Evolutionary conservation across 2,888 invertebrate genomes (phyloP).

Genomic region (Cerceris rybyensis): DNA sequence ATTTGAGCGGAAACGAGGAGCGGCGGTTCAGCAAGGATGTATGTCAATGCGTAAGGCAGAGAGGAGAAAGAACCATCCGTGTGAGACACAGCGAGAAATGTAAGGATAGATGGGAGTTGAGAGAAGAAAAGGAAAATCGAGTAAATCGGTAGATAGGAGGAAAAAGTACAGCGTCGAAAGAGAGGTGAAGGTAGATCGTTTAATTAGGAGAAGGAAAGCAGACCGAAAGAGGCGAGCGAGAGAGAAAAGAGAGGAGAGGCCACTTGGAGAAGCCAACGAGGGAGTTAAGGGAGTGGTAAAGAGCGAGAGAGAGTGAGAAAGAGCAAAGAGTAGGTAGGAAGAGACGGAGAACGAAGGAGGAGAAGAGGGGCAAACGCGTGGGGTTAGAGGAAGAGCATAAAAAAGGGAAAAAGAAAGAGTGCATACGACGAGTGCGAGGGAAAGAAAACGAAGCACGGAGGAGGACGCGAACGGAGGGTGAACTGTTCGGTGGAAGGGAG

Average conservation of each 20-base stretch:
- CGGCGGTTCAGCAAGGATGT: conserved; percentile 15
- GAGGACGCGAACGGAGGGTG: conserved; percentile 44
- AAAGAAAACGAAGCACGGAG: conserved; percentile 24
- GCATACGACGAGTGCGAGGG: not conserved
- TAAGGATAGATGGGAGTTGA: not conserved
- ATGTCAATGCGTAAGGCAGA: conserved; percentile 32
- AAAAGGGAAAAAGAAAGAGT: no score
- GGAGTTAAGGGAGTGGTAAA: not conserved
- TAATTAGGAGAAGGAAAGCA: not conserved
- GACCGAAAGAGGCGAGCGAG: not conserved
- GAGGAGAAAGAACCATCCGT: not conserved
- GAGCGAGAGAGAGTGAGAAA: conserved; percentile 1
- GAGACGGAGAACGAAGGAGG: not conserved
- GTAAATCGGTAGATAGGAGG: not conserved
- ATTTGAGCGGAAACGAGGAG: conserved; percentile 9
- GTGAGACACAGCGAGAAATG: not conserved
- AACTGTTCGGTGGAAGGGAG: conserved; percentile 80
- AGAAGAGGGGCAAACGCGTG: conserved; percentile 21
- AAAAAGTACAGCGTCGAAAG: not conserved
- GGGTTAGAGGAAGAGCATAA: conserved; percentile 13
- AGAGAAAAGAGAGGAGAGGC: not conserved
- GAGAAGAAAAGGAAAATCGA: not conserved
- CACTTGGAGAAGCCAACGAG: not conserved
- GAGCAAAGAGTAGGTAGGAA: not conserved
- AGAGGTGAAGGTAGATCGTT: not conserved